phyloP scores from a whole-genome alignment of 2,888 invertebrate species.

The Conchocele bisecta region DNA sequence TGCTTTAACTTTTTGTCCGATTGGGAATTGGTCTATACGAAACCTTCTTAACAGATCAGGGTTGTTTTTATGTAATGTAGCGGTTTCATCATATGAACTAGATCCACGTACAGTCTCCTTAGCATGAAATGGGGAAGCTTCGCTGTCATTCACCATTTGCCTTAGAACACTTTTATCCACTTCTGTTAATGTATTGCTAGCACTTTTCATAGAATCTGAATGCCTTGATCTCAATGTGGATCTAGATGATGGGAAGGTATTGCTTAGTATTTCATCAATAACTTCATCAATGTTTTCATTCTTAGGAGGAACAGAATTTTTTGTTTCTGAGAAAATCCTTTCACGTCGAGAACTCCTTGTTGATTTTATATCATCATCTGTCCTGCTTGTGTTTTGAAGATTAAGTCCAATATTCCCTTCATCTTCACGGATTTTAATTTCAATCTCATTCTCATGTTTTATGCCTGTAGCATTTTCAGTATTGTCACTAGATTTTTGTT shows the following conservation, averaged over 20 bases:
- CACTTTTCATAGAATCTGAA: conserved; percentile 51
- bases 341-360: conserved; percentile 61
- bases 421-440: background rate
- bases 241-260: conserved; percentile 62
- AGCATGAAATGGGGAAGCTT: conserved; percentile 74
- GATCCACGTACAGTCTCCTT: conserved; percentile 47
- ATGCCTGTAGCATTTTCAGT: conserved; percentile 1
- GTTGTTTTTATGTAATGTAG: conserved; percentile 59
- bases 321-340: conserved; percentile 70
- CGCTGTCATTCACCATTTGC: conserved; percentile 60
- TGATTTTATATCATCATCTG: conserved; percentile 48
- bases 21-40: conserved; percentile 63
- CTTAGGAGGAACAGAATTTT: conserved; percentile 49
- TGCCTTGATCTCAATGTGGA: conserved; percentile 62
- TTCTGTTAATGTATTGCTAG: conserved; percentile 70
- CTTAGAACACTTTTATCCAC: conserved; percentile 66
- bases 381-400: conserved; percentile 14
- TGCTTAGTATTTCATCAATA: conserved; percentile 79
- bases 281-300: conserved; percentile 73
- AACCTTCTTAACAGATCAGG: conserved; percentile 65
- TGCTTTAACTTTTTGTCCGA: conserved; percentile 68
- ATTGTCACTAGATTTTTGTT: background rate
- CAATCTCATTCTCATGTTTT: background rate
- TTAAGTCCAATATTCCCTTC: background rate
- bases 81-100: conserved; percentile 56